Evolutionary conservation across 2,797 vertebrate genomes (phyloP).

Genomic region (Macrochelys suwanniensis): DNA sequence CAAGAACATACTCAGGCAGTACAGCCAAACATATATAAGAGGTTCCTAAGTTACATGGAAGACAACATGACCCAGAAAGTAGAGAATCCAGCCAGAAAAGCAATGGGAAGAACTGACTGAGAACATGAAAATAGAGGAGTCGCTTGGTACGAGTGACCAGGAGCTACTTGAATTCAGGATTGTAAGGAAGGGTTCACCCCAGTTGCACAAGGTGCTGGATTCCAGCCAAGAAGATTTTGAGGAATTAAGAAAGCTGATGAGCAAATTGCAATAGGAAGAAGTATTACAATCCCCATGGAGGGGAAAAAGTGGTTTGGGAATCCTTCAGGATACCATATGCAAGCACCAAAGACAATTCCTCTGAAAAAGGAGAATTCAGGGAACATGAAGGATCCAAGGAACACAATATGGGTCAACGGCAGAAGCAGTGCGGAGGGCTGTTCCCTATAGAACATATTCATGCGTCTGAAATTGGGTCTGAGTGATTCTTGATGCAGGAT

Average conservation of each 20-base stretch:
- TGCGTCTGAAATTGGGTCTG: neutral
- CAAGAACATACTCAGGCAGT: no score
- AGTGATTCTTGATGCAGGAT: neutral
- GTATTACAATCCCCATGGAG: neutral
- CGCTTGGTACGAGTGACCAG: neutral
- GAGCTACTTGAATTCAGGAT: neutral
- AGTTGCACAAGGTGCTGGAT: neutral
- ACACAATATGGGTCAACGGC: rapidly evolving
- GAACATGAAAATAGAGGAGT: no score
- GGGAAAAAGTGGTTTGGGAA: neutral
- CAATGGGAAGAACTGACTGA: no score
- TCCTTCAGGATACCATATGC: neutral
- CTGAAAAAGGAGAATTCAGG: neutral
- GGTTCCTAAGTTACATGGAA: no score
- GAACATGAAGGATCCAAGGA: neutral
- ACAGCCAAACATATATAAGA: no score
- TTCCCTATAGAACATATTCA: neutral
- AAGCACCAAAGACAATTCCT: neutral
- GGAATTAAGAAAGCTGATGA: neutral
- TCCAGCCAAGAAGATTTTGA: neutral
- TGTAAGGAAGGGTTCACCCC: neutral
- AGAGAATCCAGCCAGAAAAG: neutral
- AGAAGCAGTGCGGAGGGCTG: neutral
- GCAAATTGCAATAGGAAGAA: neutral
- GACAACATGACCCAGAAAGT: no score